A percentile compares a stretch with the other conserved stretches of the same genome.
phyloP scores from a whole-genome alignment of 2,888 invertebrate genomes.

The Vanessa cardui region DNA sequence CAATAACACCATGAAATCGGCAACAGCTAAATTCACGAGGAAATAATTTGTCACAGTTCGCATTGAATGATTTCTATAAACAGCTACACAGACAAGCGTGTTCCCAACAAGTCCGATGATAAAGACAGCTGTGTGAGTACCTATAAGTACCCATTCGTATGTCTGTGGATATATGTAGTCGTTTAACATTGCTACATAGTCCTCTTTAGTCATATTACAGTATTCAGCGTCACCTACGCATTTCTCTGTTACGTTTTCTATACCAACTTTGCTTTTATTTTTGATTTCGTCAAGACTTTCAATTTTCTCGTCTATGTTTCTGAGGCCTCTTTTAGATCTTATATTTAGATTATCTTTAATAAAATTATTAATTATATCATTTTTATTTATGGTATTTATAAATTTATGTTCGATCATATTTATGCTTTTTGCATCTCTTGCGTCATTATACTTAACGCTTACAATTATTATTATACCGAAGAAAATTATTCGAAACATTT shows the following conservation, averaged over 20 bases:
- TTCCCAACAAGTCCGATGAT: constrained; percentile 92
- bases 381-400: neutral
- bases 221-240: constrained; percentile 72
- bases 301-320: constrained; percentile 10
- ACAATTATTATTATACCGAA: neutral
- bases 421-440: constrained; percentile 4
- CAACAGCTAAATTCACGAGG: constrained; percentile 93
- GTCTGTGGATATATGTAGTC: constrained; percentile 87
- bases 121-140: constrained; percentile 89
- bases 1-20: constrained; percentile 94
- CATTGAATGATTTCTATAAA: constrained; percentile 93
- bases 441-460: constrained; percentile 8
- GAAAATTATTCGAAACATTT: constrained; percentile 15
- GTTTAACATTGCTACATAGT: constrained; percentile 83
- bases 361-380: constrained; percentile 8
- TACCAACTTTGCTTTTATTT: constrained; percentile 15
- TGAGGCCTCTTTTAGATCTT: constrained; percentile 21
- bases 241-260: constrained; percentile 47
- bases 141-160: constrained; percentile 91
- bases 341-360: neutral
- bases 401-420: constrained; percentile 9
- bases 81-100: constrained; percentile 92
- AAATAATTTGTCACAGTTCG: constrained; percentile 96
- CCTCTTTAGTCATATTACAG: constrained; percentile 80
- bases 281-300: constrained; percentile 2